Base-by-base conservation (phyloP, 2,113 vertebrate species). In the Seriola dumerili region DNA sequence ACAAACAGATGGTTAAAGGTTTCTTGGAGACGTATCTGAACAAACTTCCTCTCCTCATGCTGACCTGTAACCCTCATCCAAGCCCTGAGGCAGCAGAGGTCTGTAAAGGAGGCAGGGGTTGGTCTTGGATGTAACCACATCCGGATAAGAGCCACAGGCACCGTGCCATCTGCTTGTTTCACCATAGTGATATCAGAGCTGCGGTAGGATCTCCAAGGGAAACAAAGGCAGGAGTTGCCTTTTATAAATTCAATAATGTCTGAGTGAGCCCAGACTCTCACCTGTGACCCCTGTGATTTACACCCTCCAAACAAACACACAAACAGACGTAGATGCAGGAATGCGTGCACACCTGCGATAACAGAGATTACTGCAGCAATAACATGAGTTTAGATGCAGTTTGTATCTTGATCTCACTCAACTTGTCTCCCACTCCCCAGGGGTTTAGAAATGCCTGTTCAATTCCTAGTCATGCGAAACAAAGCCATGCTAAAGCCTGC, bases 381-480 rank as follows among this genome's bases (percentile, higher is more conserved):
- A 76, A 68, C 38, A 29, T 38, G 66, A 70, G 81, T 85, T 89
- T 78, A 50, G 80, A 86, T 89, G 82, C 74, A 81, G 82, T 78
- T 73, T 85, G 76, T 62, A 32, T 73, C 57, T 70, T 71, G 38
- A 73, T 81, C 79, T 75, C 25, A 38, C 66, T 64, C 58, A 78
- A 75, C 77, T 81, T 75, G 62, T 88, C 78, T 73, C 77, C 70
- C 62, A 16, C 88, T 81, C 73, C 65, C 67, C 21, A 9, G 58
- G 82, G 84, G 59, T 84, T 88, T 61, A 86, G 71, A 91, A 93
- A 87, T 79, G 66, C 69, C 81, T 65, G 52, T 86, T 83, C 72
- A 88, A 83, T 87, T 92, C 83, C 73, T 72, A 82, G 85, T 89
- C 84, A 85, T 87, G 89, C 64, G 46, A 92, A 92, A 89, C 92